Evolutionary conservation across 1,140 invertebrate genomes (phyloP).

Genomic region (Diachasma alloeum): DNA sequence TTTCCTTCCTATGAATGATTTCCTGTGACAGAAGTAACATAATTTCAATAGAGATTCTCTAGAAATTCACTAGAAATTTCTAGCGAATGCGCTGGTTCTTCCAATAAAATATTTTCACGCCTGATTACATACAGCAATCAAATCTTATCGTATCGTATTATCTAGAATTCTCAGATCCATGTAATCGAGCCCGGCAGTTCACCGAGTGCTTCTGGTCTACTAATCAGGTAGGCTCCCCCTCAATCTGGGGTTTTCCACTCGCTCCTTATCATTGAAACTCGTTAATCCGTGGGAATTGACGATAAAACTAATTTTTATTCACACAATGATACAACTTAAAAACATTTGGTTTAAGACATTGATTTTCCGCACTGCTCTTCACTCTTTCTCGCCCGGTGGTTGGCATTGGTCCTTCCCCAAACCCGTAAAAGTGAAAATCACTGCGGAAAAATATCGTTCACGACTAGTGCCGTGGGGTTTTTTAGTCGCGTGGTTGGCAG

Average conservation of each 20-base stretch:
- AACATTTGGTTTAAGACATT: background rate
- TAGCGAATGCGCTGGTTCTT: too few species aligned
- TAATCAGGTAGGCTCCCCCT: slow-evolving; percentile 22
- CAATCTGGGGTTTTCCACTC: background rate
- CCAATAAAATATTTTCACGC: too few species aligned
- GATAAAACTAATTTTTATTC: background rate
- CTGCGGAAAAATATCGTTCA: too few species aligned
- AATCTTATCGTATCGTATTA: slow-evolving; percentile 1
- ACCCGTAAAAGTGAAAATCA: too few species aligned
- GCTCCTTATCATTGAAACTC: background rate
- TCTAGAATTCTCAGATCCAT: slow-evolving; percentile 27
- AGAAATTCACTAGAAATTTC: too few species aligned
- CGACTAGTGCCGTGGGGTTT: too few species aligned
- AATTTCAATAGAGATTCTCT: too few species aligned
- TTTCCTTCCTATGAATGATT: too few species aligned
- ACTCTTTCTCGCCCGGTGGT: too few species aligned
- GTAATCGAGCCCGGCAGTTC: slow-evolving; percentile 27
- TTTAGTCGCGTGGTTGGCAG: too few species aligned
- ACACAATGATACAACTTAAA: background rate
- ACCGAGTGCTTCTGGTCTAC: slow-evolving; percentile 34
- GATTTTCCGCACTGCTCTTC: background rate
- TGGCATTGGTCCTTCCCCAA: too few species aligned
- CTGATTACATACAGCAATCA: background rate
- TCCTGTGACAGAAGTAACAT: too few species aligned
- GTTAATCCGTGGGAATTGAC: background rate